Conservation (phyloP, 2,113 vertebrate species). For the Amblyornis subalaris region DNA sequence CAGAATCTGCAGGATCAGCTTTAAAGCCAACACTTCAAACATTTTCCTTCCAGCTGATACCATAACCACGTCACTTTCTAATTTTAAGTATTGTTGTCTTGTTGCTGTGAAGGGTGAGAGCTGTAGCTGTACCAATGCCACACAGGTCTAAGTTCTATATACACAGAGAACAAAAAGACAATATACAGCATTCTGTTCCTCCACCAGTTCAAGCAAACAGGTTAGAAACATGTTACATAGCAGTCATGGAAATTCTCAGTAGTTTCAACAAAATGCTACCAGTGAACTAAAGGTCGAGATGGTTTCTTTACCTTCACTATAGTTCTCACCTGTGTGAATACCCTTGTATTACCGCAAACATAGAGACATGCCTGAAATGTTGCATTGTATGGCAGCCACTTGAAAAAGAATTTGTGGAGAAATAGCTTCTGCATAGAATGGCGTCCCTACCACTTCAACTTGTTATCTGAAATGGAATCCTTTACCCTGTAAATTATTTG, state of each 20-base stretch:
- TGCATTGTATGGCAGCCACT: neutral
- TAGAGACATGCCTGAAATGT: neutral
- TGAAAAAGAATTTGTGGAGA: neutral
- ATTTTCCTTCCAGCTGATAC: neutral
- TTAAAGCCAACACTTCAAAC: neutral
- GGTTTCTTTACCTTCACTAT: neutral
- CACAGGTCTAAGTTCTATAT: neutral
- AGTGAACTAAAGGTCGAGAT: neutral
- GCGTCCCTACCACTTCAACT: neutral
- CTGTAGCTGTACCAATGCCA: neutral
- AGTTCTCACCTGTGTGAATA: neutral
- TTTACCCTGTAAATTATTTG: neutral
- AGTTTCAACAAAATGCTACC: neutral
- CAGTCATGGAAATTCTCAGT: neutral
- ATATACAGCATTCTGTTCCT: neutral
- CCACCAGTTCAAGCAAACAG: neutral
- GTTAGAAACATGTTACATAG: accelerated
- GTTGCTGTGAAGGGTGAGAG: neutral
- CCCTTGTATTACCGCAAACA: neutral
- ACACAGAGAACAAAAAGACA: neutral
- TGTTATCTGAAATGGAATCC: neutral
- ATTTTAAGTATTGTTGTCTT: neutral
- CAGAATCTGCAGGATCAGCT: neutral
- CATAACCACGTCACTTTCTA: neutral
- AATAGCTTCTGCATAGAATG: neutral